Base-by-base conservation (phyloP, 2,797 vertebrate genomes). In the Morelia viridis region DNA sequence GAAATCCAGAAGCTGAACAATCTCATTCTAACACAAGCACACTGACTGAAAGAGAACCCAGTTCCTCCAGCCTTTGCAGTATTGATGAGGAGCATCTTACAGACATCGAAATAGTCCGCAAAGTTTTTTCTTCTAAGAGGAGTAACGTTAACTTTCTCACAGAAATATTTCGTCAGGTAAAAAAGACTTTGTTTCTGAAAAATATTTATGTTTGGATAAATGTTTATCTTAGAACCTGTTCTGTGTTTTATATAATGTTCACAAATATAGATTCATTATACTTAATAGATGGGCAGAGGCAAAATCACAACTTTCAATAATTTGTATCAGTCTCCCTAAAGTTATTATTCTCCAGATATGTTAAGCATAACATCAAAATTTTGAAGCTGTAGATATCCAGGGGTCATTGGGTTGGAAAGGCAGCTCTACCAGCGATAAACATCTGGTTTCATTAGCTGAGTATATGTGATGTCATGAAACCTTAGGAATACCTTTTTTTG, bases 1-100 rank as follows among this genome's bases (percentile, higher is more conserved):
- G 95, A 60, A 97, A 95, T 76, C 53, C 96, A 89, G 98, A 99
- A 94, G 97, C 98, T 0, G 99, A 99, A 93, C 99, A 99, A 93
- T 99, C 99, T 90, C 99, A 99, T 97, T 99, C 99, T 68, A 99
- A 99, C 94, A 99, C 99, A 87, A 99, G 99, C 94, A 99, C 99
- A 1, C 96, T 99, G 94, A 99, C 99, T 0, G 99, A 99, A 96
- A 97, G 99, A 92, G 99, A 99, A 93, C 99, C 99, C 28, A 99
- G 99, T 97, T 99, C 99, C 61, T 99, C 99, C 85, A 99, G 99
- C 31, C 98, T 99, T 62, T 99, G 99, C 96, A 99, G 99, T 96
- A 98, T 99, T 96, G 99, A 99, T 46, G 99, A 99, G 95, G 99
- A 99, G 71, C 99, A 99, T 97, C 98, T 99, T 92, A 98, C 98